phyloP scores from a whole-genome alignment of 1,140 invertebrate species.

The Ooceraea biroi region DNA sequence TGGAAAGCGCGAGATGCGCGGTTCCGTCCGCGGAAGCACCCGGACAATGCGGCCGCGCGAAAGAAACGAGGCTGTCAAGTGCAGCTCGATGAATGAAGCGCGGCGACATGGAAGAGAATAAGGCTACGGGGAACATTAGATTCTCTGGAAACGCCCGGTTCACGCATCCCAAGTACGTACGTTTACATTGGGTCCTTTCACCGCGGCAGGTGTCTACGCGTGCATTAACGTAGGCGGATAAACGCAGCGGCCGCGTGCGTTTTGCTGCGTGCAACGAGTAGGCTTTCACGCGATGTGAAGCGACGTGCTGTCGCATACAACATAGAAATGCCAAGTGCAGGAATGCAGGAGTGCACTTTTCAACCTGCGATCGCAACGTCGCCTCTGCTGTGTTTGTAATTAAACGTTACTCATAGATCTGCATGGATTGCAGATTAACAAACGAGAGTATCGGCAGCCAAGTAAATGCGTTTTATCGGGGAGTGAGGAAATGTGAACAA shows the following conservation, averaged over 20 bases:
- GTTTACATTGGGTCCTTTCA: conserved; percentile 71
- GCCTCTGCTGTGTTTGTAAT: not conserved
- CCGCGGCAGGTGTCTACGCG: conserved; percentile 72
- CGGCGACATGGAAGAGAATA: not conserved
- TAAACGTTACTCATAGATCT: not conserved
- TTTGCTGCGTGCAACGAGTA: conserved; percentile 10
- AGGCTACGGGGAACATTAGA: not conserved
- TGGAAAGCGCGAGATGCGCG: not conserved
- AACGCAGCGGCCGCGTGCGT: not conserved
- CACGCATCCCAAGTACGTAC: conserved; percentile 27
- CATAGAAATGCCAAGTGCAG: conserved; percentile 38
- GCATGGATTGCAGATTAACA: not conserved
- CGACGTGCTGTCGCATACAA: conserved; percentile 33
- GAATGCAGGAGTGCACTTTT: conserved; percentile 22
- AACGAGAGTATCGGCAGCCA: not conserved
- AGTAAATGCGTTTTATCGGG: not conserved
- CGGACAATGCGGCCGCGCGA: not conserved
- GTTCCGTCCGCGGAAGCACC: not conserved
- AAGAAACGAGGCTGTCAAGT: not conserved
- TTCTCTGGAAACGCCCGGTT: conserved; percentile 20
- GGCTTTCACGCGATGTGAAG: conserved; percentile 35
- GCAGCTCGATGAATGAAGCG: not conserved
- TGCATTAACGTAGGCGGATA: conserved; percentile 25
- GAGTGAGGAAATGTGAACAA: not conserved
- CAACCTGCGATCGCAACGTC: conserved; percentile 3